These are phyloP conservation scores for Cephus pulcher DNA, from an alignment of 2,888 invertebrate species.

Conservation along the genomic window DNA sequence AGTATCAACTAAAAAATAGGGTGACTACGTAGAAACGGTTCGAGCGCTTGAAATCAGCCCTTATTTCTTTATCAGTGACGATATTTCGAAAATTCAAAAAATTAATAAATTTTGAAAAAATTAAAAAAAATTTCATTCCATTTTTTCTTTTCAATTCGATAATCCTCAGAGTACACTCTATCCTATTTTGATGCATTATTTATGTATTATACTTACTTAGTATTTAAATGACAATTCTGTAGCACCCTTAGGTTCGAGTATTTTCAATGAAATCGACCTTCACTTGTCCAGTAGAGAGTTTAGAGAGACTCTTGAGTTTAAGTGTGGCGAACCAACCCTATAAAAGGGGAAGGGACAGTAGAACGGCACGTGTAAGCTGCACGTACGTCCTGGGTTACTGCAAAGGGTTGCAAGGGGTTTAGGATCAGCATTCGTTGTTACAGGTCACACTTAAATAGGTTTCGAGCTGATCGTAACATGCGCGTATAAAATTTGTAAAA, in stretches of 20 bases:
- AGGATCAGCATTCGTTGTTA: conserved; percentile 49
- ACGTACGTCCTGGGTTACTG: conserved; percentile 21
- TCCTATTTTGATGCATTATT: background rate
- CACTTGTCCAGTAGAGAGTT: background rate
- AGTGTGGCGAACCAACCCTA: background rate
- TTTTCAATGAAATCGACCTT: background rate
- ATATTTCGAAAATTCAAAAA: background rate
- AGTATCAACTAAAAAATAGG: too few species aligned
- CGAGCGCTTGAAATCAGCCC: too few species aligned
- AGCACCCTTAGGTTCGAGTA: background rate
- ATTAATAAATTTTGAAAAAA: too few species aligned
- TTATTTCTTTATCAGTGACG: too few species aligned
- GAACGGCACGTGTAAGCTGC: conserved; percentile 46
- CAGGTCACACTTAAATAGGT: conserved; percentile 53
- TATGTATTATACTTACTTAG: background rate
- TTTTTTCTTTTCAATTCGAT: background rate
- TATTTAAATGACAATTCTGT: background rate
- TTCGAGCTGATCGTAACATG: conserved; percentile 23
- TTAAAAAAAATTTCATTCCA: background rate
- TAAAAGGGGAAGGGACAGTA: conserved; percentile 15
- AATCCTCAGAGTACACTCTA: background rate
- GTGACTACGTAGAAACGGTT: too few species aligned
- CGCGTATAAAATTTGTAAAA: background rate
- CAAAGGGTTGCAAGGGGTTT: conserved; percentile 34
- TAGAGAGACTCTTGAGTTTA: background rate